phyloP scores from a whole-genome alignment of 2,888 invertebrate genomes.

The Seira musarum region DNA sequence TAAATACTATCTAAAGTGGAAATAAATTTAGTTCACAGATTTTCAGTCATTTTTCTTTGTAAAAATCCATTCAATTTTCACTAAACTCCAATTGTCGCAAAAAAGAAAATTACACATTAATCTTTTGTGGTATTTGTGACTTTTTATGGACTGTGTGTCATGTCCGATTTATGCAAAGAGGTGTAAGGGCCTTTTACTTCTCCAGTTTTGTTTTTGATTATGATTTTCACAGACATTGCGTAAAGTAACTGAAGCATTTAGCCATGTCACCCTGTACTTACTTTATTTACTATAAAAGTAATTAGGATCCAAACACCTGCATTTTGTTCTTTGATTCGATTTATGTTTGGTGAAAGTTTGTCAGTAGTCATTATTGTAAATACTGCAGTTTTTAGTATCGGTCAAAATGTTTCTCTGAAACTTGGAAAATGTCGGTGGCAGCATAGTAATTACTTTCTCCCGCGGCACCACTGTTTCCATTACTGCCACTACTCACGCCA shows the following conservation, averaged over 20 bases:
- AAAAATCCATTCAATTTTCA: too few relatives aligned
- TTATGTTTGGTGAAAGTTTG: not conserved
- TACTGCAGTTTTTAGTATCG: slow-evolving; percentile 66
- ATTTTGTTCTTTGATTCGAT: not conserved
- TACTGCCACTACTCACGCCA: slow-evolving; percentile 30
- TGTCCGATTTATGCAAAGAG: too few relatives aligned
- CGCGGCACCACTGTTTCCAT: slow-evolving; percentile 16
- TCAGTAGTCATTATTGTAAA: not conserved
- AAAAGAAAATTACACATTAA: not conserved
- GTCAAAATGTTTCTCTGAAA: slow-evolving; percentile 69
- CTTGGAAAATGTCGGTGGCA: slow-evolving; percentile 69
- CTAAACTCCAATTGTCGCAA: too few relatives aligned
- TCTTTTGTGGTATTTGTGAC: not conserved
- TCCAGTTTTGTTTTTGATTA: too few relatives aligned
- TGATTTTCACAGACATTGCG: too few relatives aligned
- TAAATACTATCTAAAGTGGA: too few relatives aligned
- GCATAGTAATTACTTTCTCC: slow-evolving; percentile 69
- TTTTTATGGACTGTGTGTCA: too few relatives aligned
- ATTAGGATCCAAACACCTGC: too few relatives aligned
- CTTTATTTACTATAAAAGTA: too few relatives aligned
- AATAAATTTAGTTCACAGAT: not conserved
- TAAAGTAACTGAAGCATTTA: too few relatives aligned
- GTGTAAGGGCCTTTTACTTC: too few relatives aligned
- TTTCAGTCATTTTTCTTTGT: slow-evolving; percentile 1
- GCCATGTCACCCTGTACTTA: not conserved